phyloP scores from a whole-genome alignment of 2,888 invertebrate genomes.

The Tipula unca region DNA sequence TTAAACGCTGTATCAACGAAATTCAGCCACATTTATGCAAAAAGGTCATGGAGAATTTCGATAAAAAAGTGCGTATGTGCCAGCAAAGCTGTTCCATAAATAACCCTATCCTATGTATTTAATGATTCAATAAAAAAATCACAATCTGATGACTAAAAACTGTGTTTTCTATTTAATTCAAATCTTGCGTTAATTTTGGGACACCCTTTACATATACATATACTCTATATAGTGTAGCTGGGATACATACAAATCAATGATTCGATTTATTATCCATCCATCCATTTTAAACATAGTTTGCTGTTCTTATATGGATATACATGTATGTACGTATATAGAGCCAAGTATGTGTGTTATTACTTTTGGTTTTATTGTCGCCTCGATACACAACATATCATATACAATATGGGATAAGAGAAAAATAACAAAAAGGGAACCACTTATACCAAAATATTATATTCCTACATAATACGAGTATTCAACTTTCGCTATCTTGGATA shows the following conservation, averaged over 20 bases:
- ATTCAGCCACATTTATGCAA: too few relatives aligned
- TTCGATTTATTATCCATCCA: constrained; percentile 4
- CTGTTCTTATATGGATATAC: not conserved
- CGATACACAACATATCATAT: not conserved
- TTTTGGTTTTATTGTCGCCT: not conserved
- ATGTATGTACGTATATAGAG: not conserved
- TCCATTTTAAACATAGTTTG: not conserved
- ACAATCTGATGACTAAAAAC: too few relatives aligned
- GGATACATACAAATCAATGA: not conserved
- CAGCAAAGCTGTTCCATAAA: too few relatives aligned
- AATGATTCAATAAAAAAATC: too few relatives aligned
- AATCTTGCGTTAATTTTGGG: too few relatives aligned
- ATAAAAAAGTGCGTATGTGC: too few relatives aligned
- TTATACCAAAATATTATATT: not conserved
- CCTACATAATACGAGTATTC: not conserved
- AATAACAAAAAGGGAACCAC: not conserved
- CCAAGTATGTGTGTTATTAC: not conserved
- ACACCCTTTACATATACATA: not conserved
- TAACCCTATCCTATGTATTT: too few relatives aligned
- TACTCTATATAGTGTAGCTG: not conserved
- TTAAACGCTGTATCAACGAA: too few relatives aligned
- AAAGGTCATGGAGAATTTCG: too few relatives aligned
- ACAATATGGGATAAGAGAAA: not conserved
- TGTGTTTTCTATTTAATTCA: too few relatives aligned
- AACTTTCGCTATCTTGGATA: constrained; percentile 8